Percentiles rank a stretch among this genome's conserved stretches.
phyloP scores from a whole-genome alignment of 2,888 invertebrate species.

The Drosophila trichaetosa region DNA sequence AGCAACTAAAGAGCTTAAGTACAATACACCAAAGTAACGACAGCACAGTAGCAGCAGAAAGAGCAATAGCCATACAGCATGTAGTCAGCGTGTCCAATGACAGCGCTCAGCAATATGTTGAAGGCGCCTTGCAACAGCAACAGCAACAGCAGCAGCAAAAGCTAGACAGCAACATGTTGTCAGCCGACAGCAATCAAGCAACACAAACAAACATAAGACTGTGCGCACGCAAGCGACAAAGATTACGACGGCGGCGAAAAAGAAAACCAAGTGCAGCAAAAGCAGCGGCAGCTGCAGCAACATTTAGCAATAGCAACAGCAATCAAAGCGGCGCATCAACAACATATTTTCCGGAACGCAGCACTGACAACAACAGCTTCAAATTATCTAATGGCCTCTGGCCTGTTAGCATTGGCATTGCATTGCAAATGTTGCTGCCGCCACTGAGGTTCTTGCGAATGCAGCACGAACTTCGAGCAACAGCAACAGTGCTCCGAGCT shows the following conservation, averaged over 20 bases:
- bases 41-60: slow-evolving; percentile 44
- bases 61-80: slow-evolving; percentile 54
- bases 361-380: slow-evolving; percentile 34
- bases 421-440: slow-evolving; percentile 61
- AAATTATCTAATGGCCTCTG: slow-evolving; percentile 47
- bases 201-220: slow-evolving; percentile 82
- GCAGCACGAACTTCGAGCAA: slow-evolving; percentile 33
- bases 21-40: slow-evolving; percentile 65
- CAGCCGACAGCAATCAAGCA: slow-evolving; percentile 55
- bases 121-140: slow-evolving; percentile 43
- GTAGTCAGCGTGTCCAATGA: slow-evolving; percentile 55
- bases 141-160: slow-evolving; percentile 36
- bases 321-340: slow-evolving; percentile 33
- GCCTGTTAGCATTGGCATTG: slow-evolving; percentile 41
- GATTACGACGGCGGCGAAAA: slow-evolving; percentile 82
- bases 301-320: slow-evolving; percentile 60
- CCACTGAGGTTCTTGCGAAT: slow-evolving; percentile 29
- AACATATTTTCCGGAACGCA: slow-evolving; percentile 45
- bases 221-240: slow-evolving; percentile 81
- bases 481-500: slow-evolving; percentile 47
- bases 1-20: slow-evolving; percentile 78
- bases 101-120: slow-evolving; percentile 63
- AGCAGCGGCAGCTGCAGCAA: slow-evolving; percentile 46
- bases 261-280: slow-evolving; percentile 69
- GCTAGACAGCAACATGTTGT: slow-evolving; percentile 67